Percentiles rank a stretch among this genome's conserved stretches.
Evolutionary conservation across 2,113 vertebrate species (phyloP).

Genomic region (Malurus cyaneus): DNA sequence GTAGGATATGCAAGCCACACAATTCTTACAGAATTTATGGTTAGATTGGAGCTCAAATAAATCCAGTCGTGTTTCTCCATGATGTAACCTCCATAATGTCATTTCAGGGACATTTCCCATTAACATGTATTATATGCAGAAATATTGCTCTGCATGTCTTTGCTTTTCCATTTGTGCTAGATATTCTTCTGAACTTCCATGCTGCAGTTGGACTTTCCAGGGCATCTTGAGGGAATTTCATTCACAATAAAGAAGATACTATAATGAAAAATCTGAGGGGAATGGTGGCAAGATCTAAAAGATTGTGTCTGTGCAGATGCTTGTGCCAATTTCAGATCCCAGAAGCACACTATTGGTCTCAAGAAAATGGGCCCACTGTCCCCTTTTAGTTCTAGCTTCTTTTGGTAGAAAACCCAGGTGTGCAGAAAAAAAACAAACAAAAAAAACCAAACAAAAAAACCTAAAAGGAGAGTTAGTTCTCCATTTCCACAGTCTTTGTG

Average conservation of each 20-base stretch:
- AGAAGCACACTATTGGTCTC: neutral
- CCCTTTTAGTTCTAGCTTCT: neutral
- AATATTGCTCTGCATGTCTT: neutral
- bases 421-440: neutral
- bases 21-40: neutral
- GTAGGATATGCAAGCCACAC: neutral
- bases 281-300: neutral
- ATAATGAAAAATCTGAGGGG: neutral
- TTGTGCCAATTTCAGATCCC: neutral
- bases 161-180: neutral
- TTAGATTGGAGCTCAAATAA: neutral
- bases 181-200: neutral
- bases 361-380: neutral
- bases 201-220: neutral
- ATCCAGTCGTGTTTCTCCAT: neutral
- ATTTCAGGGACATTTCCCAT: neutral
- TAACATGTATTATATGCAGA: neutral
- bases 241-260: neutral
- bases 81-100: neutral
- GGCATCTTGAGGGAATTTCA: neutral
- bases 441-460: no score
- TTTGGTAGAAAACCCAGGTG: neutral
- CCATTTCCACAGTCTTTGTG: neutral
- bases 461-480: neutral
- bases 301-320: rapidly evolving